Conservation (phyloP, 2,888 invertebrate species). For the Drosophila buzzatii region DNA sequence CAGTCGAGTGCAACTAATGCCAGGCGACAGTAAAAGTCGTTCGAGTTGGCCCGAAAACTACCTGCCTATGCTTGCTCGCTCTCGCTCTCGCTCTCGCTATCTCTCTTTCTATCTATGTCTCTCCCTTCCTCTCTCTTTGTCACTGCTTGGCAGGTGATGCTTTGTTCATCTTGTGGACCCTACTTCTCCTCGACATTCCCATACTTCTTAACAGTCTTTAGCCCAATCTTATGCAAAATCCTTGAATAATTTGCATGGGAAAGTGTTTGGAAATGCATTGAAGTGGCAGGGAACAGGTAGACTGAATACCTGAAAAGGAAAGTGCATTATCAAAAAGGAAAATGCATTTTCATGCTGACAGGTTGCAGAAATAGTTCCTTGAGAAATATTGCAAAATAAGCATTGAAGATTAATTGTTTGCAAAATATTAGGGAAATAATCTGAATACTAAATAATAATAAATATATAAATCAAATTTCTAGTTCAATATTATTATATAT, state of each 20-base stretch:
- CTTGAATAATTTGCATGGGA: conserved; percentile 75
- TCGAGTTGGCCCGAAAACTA: conserved; percentile 14
- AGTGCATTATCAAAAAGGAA: conserved; percentile 56
- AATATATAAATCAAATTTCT: too few species aligned
- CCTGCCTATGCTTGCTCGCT: background rate
- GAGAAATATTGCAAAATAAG: background rate
- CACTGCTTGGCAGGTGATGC: conserved; percentile 60
- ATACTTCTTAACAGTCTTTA: conserved; percentile 43
- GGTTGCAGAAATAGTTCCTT: conserved; percentile 35
- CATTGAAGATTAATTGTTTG: background rate
- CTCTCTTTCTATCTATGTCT: too few species aligned
- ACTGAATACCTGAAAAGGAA: conserved; percentile 34
- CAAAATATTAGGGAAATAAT: background rate
- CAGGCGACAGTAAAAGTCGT: conserved; percentile 64
- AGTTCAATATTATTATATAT: too few species aligned
- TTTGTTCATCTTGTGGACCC: conserved; percentile 14
- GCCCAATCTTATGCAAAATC: conserved; percentile 79
- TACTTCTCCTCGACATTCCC: conserved; percentile 50
- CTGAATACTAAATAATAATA: too few species aligned
- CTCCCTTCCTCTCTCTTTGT: background rate
- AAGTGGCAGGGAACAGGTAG: conserved; percentile 5
- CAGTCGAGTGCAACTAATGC: conserved; percentile 68
- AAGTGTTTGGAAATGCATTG: conserved; percentile 61
- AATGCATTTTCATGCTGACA: conserved; percentile 57
- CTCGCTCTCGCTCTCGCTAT: background rate